Evolutionary conservation across 2,888 invertebrate genomes (phyloP).

Genomic region (Metacarcinus magister): DNA sequence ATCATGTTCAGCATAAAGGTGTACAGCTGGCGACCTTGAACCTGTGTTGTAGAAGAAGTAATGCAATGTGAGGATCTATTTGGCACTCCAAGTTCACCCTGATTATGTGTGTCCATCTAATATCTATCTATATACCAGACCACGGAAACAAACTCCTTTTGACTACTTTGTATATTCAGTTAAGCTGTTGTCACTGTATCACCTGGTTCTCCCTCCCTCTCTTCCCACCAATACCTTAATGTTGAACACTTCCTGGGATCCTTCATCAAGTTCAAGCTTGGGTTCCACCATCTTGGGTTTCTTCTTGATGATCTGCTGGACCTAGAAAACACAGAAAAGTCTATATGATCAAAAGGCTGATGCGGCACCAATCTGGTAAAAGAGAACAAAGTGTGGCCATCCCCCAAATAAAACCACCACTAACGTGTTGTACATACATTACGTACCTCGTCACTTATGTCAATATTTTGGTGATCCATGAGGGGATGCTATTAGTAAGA

Average conservation of each 20-base stretch:
- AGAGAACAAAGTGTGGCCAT: not conserved
- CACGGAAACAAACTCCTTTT: not conserved
- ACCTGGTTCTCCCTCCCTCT: not conserved
- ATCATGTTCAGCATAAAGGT: slow-evolving; percentile 72
- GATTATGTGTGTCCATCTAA: not conserved
- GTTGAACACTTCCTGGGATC: slow-evolving; percentile 42
- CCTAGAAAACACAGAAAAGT: not conserved
- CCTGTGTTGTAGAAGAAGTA: slow-evolving; percentile 27
- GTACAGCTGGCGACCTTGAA: slow-evolving; percentile 73
- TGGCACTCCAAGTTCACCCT: not conserved
- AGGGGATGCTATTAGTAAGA: too few species aligned
- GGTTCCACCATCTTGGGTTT: slow-evolving; percentile 11
- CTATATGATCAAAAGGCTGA: not conserved
- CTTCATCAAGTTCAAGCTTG: slow-evolving; percentile 1
- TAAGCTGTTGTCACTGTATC: not conserved
- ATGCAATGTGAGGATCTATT: not conserved
- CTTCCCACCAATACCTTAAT: not conserved
- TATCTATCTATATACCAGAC: not conserved
- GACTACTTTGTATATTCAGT: not conserved
- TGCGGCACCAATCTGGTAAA: not conserved
- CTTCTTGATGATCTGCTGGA: not conserved
- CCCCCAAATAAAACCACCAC: not conserved
- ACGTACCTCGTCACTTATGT: too few species aligned
- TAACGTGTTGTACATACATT: too few species aligned
- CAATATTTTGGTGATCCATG: too few species aligned